Percentiles rank a stretch among this genome's conserved stretches.
Conservation (phyloP, 1,140 invertebrate species). For the Myzus persicae region DNA sequence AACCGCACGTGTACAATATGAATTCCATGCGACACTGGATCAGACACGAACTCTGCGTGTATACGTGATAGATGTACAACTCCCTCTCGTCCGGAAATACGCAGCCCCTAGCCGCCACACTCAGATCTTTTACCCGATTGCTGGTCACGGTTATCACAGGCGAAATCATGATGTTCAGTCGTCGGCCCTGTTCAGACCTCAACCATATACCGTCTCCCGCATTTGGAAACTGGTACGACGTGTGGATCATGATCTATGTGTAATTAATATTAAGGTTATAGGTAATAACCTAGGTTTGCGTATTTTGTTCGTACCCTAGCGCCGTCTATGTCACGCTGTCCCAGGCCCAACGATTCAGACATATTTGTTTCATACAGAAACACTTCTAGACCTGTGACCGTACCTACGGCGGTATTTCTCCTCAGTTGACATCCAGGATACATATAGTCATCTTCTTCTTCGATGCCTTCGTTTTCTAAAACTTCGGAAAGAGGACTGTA, state of each 20-base stretch:
- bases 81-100: slow-evolving; percentile 61
- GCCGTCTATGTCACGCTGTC: slow-evolving; percentile 60
- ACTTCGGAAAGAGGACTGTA: slow-evolving; percentile 61
- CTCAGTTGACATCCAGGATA: slow-evolving; percentile 60
- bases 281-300: neutral
- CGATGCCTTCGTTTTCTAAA: slow-evolving; percentile 61
- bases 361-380: slow-evolving; percentile 61
- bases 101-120: slow-evolving; percentile 56
- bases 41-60: slow-evolving; percentile 61
- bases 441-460: slow-evolving; percentile 61
- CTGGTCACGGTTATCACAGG: slow-evolving; percentile 60
- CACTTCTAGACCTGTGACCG: slow-evolving; percentile 62
- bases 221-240: slow-evolving; percentile 60
- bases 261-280: neutral
- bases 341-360: slow-evolving; percentile 58
- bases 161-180: slow-evolving; percentile 58
- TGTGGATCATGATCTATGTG: slow-evolving; percentile 60
- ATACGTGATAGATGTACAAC: slow-evolving; percentile 60
- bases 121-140: slow-evolving; percentile 57
- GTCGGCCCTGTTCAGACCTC: slow-evolving; percentile 4
- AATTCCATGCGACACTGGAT: slow-evolving; percentile 60
- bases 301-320: slow-evolving; percentile 42
- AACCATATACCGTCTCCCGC: slow-evolving; percentile 60
- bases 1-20: slow-evolving; percentile 59
- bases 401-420: slow-evolving; percentile 61